Evolutionary conservation across 2,888 invertebrate species (phyloP).

Genomic region (Eudemis profundana): DNA sequence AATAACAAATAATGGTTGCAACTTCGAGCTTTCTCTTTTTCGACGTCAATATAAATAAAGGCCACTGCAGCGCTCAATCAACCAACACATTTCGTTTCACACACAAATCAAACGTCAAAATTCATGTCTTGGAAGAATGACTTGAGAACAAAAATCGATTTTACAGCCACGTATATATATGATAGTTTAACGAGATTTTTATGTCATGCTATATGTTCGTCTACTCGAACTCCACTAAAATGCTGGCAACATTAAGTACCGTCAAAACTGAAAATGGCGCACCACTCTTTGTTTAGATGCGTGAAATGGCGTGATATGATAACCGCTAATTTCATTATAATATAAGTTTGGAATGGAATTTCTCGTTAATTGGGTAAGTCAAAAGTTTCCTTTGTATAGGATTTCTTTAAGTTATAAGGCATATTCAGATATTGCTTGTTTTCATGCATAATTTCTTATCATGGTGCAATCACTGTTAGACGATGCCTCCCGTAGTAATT

Average conservation of each 20-base stretch:
- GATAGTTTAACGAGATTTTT: constrained; percentile 22
- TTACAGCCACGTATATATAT: constrained; percentile 37
- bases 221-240: constrained; percentile 14
- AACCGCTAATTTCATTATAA: constrained; percentile 3
- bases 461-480: constrained; percentile 44
- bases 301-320: constrained; percentile 49
- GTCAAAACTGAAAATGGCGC: constrained; percentile 42
- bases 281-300: constrained; percentile 54
- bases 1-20: constrained; percentile 4
- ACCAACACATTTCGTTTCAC: constrained; percentile 21
- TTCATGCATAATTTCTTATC: constrained; percentile 17
- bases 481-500: constrained; percentile 14
- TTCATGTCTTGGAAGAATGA: background rate
- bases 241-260: constrained; percentile 24
- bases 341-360: constrained; percentile 2
- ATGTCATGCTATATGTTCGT: background rate
- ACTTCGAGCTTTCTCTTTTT: constrained; percentile 22
- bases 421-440: background rate
- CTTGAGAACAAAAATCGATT: constrained; percentile 19
- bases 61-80: constrained; percentile 50
- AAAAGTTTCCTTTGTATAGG: background rate
- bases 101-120: constrained; percentile 22
- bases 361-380: constrained; percentile 21
- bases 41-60: constrained; percentile 57
- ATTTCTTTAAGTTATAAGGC: background rate